Percentiles rank a stretch among this genome's conserved stretches.
These are phyloP conservation scores for Platalea minor DNA, from an alignment of 2,797 vertebrate genomes.

Conservation along the genomic window DNA sequence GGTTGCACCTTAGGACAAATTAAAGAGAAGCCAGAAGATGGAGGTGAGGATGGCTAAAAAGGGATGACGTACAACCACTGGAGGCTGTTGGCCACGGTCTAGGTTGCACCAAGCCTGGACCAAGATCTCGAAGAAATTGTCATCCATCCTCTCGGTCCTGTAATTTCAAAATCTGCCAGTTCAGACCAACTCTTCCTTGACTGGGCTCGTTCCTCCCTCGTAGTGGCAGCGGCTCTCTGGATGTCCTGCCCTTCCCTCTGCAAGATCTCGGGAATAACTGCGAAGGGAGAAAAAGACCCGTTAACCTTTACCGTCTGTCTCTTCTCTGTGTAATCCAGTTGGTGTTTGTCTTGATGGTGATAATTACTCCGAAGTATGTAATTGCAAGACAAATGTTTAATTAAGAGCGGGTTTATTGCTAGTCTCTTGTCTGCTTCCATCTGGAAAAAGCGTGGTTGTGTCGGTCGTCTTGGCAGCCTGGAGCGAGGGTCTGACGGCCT, in stretches of 20 bases:
- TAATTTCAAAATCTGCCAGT: neutral
- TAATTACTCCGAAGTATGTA: slow-evolving; percentile 29
- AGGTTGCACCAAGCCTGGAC: neutral
- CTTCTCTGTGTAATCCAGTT: neutral
- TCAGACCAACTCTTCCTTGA: neutral
- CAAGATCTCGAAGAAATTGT: neutral
- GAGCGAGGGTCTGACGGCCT: neutral
- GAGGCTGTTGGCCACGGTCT: neutral
- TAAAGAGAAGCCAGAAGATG: neutral
- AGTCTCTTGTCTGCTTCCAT: slow-evolving; percentile 38
- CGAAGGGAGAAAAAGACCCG: neutral
- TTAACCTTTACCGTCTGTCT: slow-evolving; percentile 11
- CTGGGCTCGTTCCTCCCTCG: neutral
- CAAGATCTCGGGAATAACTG: neutral
- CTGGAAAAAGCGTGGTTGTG: neutral
- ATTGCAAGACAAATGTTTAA: slow-evolving; percentile 48
- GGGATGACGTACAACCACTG: neutral
- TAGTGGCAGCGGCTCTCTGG: neutral
- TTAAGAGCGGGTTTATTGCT: slow-evolving; percentile 24
- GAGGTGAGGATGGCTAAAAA: neutral
- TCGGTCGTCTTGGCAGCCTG: neutral
- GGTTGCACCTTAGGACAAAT: neutral
- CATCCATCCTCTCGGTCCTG: neutral
- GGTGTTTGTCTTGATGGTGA: slow-evolving; percentile 19
- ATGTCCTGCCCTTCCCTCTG: neutral